A percentile compares a stretch with the other conserved stretches of the same genome.
phyloP scores from a whole-genome alignment of 1,140 invertebrate species.

The Danaus plexippus region DNA sequence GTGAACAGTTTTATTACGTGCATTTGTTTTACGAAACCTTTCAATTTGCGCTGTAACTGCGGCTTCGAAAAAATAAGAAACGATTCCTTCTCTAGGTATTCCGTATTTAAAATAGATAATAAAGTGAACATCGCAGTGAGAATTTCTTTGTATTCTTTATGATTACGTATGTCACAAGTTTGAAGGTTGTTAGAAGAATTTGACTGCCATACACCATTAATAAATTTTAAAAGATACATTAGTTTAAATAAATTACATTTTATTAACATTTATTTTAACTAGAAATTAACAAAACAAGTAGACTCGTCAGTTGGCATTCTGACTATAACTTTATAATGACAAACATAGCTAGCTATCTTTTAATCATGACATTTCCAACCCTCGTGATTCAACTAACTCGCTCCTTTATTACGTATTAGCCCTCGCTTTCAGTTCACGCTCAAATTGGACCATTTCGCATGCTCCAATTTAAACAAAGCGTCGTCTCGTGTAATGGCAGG shows the following conservation, averaged over 20 bases:
- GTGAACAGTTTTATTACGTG: constrained; percentile 17
- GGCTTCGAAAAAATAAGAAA: constrained; percentile 2
- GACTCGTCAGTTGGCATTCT: constrained; percentile 9
- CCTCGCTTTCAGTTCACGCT: constrained; percentile 50
- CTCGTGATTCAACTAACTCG: constrained; percentile 43
- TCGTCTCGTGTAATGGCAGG: constrained; percentile 45
- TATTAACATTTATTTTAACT: no score
- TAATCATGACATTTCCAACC: constrained; percentile 30
- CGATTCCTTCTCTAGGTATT: background rate
- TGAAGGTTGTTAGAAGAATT: no score
- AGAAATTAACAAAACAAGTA: no score
- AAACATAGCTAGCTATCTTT: constrained; percentile 31
- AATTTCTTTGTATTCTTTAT: no score
- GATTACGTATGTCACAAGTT: no score
- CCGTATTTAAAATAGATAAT: background rate
- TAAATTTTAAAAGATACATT: no score
- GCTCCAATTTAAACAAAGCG: constrained; percentile 55
- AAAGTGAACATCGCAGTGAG: no score
- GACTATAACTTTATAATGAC: constrained; percentile 46
- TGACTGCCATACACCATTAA: no score
- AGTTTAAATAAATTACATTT: no score
- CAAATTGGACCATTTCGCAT: constrained; percentile 51
- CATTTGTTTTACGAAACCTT: background rate
- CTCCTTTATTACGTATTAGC: constrained; percentile 62
- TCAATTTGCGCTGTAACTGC: no score